Evolutionary conservation across 2,888 invertebrate genomes (phyloP), one percentile per base, ranked within the genome.

Genomic region (Xestia xanthographa): DNA sequence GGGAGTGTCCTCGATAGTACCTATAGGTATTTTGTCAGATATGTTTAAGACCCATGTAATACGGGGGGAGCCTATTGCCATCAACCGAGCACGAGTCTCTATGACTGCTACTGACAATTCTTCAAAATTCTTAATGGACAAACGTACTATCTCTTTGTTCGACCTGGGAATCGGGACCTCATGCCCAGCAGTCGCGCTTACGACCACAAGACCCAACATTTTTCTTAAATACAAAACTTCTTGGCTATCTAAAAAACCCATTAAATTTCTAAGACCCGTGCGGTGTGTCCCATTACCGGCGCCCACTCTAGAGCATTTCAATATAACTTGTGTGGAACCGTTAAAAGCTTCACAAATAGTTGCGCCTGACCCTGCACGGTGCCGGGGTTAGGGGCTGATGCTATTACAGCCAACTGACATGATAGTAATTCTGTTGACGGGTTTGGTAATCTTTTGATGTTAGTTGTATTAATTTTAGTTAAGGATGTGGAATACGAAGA

Each of bases 271-370:
- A 50, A 80, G 71, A 48, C 34, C 3, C 14, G 26, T 14, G 72
- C 22, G 81, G 80, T 72, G 43, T n/a, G 45, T 22, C 66, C 66
- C 62, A 80, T 81, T 76, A 83, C 60, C 69, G 43, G 1, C 56
- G 62, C 62, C 75, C 80, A 62, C 71, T 62, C 45, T 67, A 76
- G 84, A 89, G 90, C 89, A 90, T 91, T 92, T 86, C 89, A 87
- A 83, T 87, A 88, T 91, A 92, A 92, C 92, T 92, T 91, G 85
- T 89, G 91, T 85, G 90, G 89, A 86, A 86, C 82, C 90, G 90
- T 90, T 94, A 93, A 93, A 93, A 93, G 94, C 93, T 87, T 87
- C 85, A 74, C 56, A 88, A 88, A 88, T 88, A 88, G 87, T 92
- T 91, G 81, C 70, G 83, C 75, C 84, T 72, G 69, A 29, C 26